Conservation (phyloP, 1,140 invertebrate species). For the Drosophila aff. region DNA sequence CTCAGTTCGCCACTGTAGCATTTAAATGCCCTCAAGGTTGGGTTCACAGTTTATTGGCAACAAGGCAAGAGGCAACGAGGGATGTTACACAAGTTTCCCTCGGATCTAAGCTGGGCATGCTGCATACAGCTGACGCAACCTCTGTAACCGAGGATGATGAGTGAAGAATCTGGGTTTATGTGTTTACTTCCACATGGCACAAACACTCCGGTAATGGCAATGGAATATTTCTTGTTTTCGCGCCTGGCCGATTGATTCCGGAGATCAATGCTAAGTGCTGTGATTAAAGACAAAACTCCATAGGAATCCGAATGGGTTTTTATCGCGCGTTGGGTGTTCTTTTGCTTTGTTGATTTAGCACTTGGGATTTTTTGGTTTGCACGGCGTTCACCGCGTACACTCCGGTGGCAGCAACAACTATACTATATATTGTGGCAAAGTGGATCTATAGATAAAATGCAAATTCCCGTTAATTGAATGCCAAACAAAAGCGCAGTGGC, state of each 20-base stretch:
- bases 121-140: neutral
- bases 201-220: slow-evolving; percentile 5
- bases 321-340: slow-evolving; percentile 9
- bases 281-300: slow-evolving; percentile 34
- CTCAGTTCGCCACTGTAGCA: neutral
- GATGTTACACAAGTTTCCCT: slow-evolving; percentile 1
- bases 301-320: slow-evolving; percentile 3
- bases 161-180: slow-evolving; percentile 28
- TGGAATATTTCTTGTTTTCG: slow-evolving; percentile 29
- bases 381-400: slow-evolving; percentile 6
- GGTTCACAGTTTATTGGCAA: slow-evolving; percentile 10
- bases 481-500: slow-evolving; percentile 65
- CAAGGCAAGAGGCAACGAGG: slow-evolving; percentile 6
- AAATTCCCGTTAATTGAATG: slow-evolving; percentile 78
- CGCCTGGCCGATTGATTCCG: slow-evolving; percentile 44
- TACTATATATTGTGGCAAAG: slow-evolving; percentile 43
- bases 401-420: slow-evolving; percentile 8
- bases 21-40: slow-evolving; percentile 15
- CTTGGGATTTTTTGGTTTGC: slow-evolving; percentile 43
- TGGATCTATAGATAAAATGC: slow-evolving; percentile 66
- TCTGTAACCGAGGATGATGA: neutral
- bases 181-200: slow-evolving; percentile 26
- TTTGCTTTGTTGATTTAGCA: slow-evolving; percentile 43
- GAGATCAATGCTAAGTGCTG: slow-evolving; percentile 64
- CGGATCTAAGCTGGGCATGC: neutral